Evolutionary conservation across 2,888 invertebrate species (phyloP).

Genomic region (Himalopsyche kuldschensis): DNA sequence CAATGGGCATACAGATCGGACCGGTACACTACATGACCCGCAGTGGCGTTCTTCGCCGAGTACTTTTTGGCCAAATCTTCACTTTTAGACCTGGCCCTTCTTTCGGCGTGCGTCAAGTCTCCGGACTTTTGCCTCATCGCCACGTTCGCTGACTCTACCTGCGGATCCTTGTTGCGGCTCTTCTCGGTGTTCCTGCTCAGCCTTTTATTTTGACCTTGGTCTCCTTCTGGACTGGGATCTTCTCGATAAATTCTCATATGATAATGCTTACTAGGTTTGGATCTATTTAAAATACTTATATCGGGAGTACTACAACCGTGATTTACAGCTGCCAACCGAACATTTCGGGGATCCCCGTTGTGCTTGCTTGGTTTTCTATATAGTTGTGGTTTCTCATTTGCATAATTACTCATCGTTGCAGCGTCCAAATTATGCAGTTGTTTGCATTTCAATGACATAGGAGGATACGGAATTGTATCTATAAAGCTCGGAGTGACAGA

Average conservation of each 20-base stretch:
- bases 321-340: conserved; percentile 50
- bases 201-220: conserved; percentile 42
- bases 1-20: conserved; percentile 89
- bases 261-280: conserved; percentile 57
- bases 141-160: conserved; percentile 17
- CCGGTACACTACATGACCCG: conserved; percentile 67
- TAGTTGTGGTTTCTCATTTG: conserved; percentile 49
- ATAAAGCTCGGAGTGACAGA: conserved; percentile 58
- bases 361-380: conserved; percentile 56
- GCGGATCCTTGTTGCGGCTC: conserved; percentile 42
- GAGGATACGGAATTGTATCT: conserved; percentile 48
- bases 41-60: conserved; percentile 50
- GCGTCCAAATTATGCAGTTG: neutral
- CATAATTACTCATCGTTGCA: neutral
- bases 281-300: conserved; percentile 50
- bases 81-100: conserved; percentile 54
- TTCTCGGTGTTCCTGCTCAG: conserved; percentile 43
- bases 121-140: neutral
- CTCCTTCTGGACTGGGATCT: conserved; percentile 43
- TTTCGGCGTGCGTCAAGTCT: conserved; percentile 42
- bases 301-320: conserved; percentile 57
- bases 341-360: conserved; percentile 55
- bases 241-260: conserved; percentile 59
- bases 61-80: conserved; percentile 56
- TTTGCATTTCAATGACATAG: conserved; percentile 36